phyloP scores from a whole-genome alignment of 1,140 invertebrate species.

The Ceratina calcarata region DNA sequence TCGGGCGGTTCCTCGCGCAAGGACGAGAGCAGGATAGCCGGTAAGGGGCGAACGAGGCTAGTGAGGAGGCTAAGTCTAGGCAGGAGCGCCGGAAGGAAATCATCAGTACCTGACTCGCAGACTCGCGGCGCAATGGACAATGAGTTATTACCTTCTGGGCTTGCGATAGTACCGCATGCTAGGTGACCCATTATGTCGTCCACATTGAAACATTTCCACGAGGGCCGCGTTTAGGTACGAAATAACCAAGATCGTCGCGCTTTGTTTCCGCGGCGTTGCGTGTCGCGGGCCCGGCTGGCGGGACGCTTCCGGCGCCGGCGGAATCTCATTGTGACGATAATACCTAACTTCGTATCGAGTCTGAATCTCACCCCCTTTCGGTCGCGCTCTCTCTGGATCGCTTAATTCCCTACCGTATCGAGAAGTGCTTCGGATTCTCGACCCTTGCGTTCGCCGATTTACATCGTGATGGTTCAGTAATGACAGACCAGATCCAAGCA shows the following conservation, averaged over 20 bases:
- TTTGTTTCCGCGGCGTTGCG: constrained; percentile 60
- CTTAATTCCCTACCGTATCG: constrained; percentile 14
- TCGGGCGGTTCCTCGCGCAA: constrained; percentile 52
- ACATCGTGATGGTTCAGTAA: neutral
- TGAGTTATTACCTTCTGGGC: constrained; percentile 72
- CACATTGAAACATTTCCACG: constrained; percentile 65
- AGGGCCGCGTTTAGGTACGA: constrained; percentile 56
- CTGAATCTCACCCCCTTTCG: neutral
- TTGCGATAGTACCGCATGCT: constrained; percentile 64
- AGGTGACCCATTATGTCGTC: constrained; percentile 66
- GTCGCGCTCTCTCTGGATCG: neutral
- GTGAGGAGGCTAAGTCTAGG: constrained; percentile 31
- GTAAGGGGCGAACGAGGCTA: constrained; percentile 1
- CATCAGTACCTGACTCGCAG: constrained; percentile 71
- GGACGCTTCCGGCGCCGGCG: constrained; percentile 43
- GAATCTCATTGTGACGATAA: constrained; percentile 63
- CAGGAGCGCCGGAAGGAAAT: constrained; percentile 71
- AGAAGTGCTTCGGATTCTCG: neutral
- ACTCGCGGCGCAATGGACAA: constrained; percentile 70
- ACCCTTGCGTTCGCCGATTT: constrained; percentile 17
- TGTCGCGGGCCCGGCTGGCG: constrained; percentile 49
- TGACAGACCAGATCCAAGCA: too few relatives aligned
- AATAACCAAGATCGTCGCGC: constrained; percentile 66
- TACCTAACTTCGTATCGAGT: constrained; percentile 50
- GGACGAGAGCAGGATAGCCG: neutral